Evolutionary conservation across 2,888 invertebrate genomes (phyloP), one percentile per base, ranked within the genome.

Genomic region (Drosophila buzzatii): DNA sequence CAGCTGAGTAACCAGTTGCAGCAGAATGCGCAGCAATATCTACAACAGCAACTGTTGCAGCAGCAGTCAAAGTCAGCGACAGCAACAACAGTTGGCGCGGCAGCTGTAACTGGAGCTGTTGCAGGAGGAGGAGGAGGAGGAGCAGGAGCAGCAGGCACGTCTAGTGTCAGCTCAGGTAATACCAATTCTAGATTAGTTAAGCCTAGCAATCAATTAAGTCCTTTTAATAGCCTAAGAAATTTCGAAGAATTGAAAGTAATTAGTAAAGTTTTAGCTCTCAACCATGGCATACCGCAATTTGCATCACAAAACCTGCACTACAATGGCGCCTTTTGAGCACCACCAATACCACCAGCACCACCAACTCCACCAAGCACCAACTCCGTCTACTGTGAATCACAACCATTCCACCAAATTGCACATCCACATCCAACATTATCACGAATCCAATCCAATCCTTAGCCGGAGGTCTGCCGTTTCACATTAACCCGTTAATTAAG

Each of bases 211-310:
- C 60, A 72, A 49, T 73, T 83, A 84, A 86, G 87, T 86, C 90
- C 84, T 70, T 80, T 85, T 72, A 88, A 72, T 51, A 82, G 79
- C 68, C 79, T 89, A 77, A 91, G 89, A 82, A 91, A 92, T 73
- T 95, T 95, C 65, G 97, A 97, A 91, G 97, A 97, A 92, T 93
- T 97, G 58, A 96, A 96, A 91, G 96, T 97, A 85, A 96, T 97
- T 41, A 96, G 96, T 52, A 97, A 97, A 93, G 96, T 97, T 70
- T 93, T 97, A 85, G 96, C 97, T 10, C 93, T 97, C 63, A 97
- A 97, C 92, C 97, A 97, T 86, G 96, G 96, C 55, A 94, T 96
- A n/a, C 91, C 89, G 79, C 89, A 92, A 75, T 93, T 91, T 79
- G 90, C 94, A 81, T 88, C 86, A 85, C 92, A 92, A 88, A 90